Evolutionary conservation across 1,140 invertebrate species (phyloP).

Genomic region (Drosophila lacteicornis): DNA sequence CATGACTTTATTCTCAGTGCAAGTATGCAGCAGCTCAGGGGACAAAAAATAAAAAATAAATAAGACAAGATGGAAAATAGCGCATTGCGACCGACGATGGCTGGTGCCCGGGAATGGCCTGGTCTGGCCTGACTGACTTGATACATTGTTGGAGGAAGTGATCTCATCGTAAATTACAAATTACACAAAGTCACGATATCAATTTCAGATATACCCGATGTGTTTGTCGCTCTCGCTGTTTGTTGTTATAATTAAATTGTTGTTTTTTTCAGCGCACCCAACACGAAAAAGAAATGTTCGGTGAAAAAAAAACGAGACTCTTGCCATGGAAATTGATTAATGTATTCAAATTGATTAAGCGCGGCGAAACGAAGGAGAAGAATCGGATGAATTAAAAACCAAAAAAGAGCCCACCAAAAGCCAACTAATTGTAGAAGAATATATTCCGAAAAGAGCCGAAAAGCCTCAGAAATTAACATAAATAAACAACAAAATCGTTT

Average conservation of each 20-base stretch:
- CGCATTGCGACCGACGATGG: conserved; percentile 48
- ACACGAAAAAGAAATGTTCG: conserved; percentile 42
- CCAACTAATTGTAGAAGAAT: conserved; percentile 69
- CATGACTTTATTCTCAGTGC: conserved; percentile 15
- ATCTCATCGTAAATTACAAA: conserved; percentile 84
- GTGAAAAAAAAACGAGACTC: conserved; percentile 27
- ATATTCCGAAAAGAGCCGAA: conserved; percentile 28
- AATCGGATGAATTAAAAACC: conserved; percentile 15
- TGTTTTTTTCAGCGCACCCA: conserved; percentile 36
- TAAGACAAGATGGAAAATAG: conserved; percentile 39
- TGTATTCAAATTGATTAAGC: conserved; percentile 75
- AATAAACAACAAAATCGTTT: conserved; percentile 39
- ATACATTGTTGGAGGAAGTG: conserved; percentile 77
- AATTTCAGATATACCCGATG: conserved; percentile 77
- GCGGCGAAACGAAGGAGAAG: conserved; percentile 38
- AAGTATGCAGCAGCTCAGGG: conserved; percentile 38
- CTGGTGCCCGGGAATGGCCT: conserved; percentile 14
- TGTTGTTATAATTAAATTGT: conserved; percentile 70
- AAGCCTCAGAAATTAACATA: conserved; percentile 66
- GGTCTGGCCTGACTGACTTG: conserved; percentile 41
- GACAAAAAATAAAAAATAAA: conserved; percentile 38
- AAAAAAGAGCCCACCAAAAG: conserved; percentile 35
- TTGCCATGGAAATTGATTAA: conserved; percentile 76
- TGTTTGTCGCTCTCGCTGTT: conserved; percentile 62
- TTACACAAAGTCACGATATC: conserved; percentile 83